Base-by-base conservation (phyloP, 2,888 invertebrate species). In the Priocnemis perturbator region DNA sequence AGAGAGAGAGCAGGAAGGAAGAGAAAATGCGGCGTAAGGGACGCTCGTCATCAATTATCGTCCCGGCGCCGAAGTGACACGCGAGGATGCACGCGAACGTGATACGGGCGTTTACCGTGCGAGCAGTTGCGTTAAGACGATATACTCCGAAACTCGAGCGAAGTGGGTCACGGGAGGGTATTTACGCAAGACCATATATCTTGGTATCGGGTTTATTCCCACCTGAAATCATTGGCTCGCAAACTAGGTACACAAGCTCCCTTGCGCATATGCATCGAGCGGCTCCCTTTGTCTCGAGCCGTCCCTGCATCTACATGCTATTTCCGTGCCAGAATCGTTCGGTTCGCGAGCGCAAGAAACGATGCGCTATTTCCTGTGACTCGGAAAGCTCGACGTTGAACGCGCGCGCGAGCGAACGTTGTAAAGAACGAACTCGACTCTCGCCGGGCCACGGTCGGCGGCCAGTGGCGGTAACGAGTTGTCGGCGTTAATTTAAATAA, bases 191-290 rank as follows among this genome's bases (percentile, higher is more conserved):
- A 69, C 65, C 50, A 52, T 65, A 67, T 64, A 77, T 77, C 73
- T 72, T 66, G 73, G 62, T 71, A 81, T 81, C 71, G 73, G 50
- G 79, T 78, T 78, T 74, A 81, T 78, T 81, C 81, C 81, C 76
- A 73, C 69, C 74, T 78, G 79, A 79, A 78, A 79, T 79, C 81
- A 78, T 70, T 64, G 74, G 69, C 47, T 74, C 69, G 76, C 72
- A 66, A 74, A 72, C 68, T 37, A 67, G 71, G 60, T 71, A 72
- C 70, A 67, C 67, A 52, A 71, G 78, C 71, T 81, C 71, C 79
- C 79, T 66, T 37, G 74, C 73, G 81, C 78, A 76, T 79, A 78
- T 74, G 73, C 74, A 76, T 76, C 64, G 73, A 70, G 55, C 69
- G 45, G 59, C 48, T 53, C 65, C 76, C 76, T 74, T 76, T 81